Conservation (phyloP, 2,888 invertebrate species). For the Allygus modestus region DNA sequence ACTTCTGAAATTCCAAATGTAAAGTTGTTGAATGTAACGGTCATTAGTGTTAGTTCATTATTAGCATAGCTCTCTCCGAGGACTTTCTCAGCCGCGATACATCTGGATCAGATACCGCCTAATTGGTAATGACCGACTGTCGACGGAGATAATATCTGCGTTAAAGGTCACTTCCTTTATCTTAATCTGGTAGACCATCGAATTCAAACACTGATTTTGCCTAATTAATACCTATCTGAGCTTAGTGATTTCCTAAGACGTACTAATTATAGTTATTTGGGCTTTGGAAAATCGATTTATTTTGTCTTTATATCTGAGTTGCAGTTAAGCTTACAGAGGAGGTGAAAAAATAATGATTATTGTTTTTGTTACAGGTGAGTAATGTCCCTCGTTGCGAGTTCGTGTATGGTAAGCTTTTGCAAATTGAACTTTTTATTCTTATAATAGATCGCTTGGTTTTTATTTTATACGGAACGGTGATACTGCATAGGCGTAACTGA, state of each 20-base stretch:
- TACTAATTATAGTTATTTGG: background rate
- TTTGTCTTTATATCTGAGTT: background rate
- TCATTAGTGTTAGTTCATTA: background rate
- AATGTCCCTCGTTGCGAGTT: background rate
- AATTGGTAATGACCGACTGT: slow-evolving; percentile 32
- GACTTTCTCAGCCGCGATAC: slow-evolving; percentile 10
- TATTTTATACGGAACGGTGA: too few species aligned
- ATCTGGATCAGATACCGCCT: slow-evolving; percentile 33
- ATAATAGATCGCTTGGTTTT: too few species aligned
- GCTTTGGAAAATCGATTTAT: background rate
- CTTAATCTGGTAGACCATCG: slow-evolving; percentile 9
- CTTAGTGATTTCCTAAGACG: background rate
- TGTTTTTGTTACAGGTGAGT: slow-evolving; percentile 11
- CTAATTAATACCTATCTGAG: slow-evolving; percentile 21
- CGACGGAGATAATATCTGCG: slow-evolving; percentile 19
- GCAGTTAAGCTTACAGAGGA: background rate
- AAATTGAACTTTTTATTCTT: too few species aligned
- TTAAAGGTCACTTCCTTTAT: slow-evolving; percentile 43
- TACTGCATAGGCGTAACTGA: too few species aligned
- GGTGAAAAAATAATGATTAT: background rate
- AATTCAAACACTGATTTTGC: slow-evolving; percentile 21
- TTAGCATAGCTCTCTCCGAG: slow-evolving; percentile 30
- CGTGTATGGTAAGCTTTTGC: background rate
- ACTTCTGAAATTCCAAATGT: background rate
- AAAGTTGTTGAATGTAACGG: background rate